Evolutionary conservation across 2,113 vertebrate genomes (phyloP), one percentile per base, ranked within the genome.

Genomic region (Pholis gunnellus): DNA sequence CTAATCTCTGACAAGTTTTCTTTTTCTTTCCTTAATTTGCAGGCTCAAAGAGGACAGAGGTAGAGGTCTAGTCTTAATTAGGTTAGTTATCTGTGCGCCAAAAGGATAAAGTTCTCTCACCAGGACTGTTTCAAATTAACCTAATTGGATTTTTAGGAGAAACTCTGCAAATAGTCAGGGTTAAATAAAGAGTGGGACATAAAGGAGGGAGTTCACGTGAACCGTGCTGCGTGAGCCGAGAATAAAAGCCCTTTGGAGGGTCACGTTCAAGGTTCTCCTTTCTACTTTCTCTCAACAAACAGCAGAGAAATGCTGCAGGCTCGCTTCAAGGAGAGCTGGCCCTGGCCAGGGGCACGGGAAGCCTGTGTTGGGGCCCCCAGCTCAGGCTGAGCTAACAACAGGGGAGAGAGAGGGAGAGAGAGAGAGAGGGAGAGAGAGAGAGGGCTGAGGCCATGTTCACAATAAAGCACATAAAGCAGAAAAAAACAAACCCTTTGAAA

Each of bases 121-220:
- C 63, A 69, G 83, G 86, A 86, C 89, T 93, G 89, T 93, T 95
- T 93, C 91, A 91, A 94, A 95, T 94, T 91, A 95, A 84, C 89
- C 92, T 94, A 95, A 94, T 95, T 95, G 92, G 94, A 94, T 94
- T 94, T 94, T 94, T 94, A 93, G 85, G 87, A 87, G 88, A 91
- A 94, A 90, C 92, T 92, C 84, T 44, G 90, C 89, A 93, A 93
- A 94, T 92, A 94, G 87, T 89, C 84, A 76, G 86, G 89, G 89
- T 94, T 92, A 92, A 91, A 86, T 92, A 94, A 94, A 90, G 92
- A 93, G 81, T 61, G 75, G 34, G 74, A 82, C 84, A 88, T 77
- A 82, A 87, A 88, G 82, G 84, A 83, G 75, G 82, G 84, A 68
- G 82, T 78, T 84, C 65, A 72, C 64, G 44, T 79, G 88, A 84